A percentile compares a stretch with the other conserved stretches of the same genome.
Conservation (phyloP, 2,888 invertebrate genomes). For the Drosophila longiperda region DNA sequence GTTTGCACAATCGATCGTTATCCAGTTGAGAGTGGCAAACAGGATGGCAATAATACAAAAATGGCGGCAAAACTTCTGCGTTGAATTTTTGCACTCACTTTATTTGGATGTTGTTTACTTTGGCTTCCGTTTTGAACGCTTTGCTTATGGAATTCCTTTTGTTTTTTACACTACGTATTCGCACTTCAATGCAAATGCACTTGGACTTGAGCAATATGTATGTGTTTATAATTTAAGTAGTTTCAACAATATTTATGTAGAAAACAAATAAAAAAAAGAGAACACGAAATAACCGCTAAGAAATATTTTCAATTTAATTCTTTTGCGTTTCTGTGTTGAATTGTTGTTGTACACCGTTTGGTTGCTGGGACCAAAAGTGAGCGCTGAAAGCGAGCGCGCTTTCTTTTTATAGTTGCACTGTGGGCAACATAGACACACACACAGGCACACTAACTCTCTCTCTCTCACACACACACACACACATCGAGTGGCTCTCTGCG, state of each 20-base stretch:
- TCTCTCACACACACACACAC: background rate
- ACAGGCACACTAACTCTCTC: slow-evolving; percentile 7
- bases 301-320: slow-evolving; percentile 16
- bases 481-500: slow-evolving; percentile 34
- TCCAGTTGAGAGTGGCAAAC: background rate
- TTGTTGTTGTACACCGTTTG: slow-evolving; percentile 73
- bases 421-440: slow-evolving; percentile 20
- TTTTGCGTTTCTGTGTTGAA: slow-evolving; percentile 25
- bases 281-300: slow-evolving; percentile 17
- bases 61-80: slow-evolving; percentile 16
- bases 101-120: background rate
- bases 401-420: slow-evolving; percentile 73
- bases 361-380: slow-evolving; percentile 84
- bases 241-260: slow-evolving; percentile 37
- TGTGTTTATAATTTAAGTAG: slow-evolving; percentile 21
- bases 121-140: slow-evolving; percentile 10
- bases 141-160: slow-evolving; percentile 49
- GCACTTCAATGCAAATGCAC: slow-evolving; percentile 62
- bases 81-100: slow-evolving; percentile 38
- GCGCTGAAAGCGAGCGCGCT: slow-evolving; percentile 69
- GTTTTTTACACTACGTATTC: slow-evolving; percentile 42
- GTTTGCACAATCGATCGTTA: background rate
- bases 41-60: slow-evolving; percentile 4
- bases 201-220: slow-evolving; percentile 46
- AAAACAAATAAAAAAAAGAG: slow-evolving; percentile 27